phyloP scores from a whole-genome alignment of 2,888 invertebrate genomes.

The Mayetiola destructor region DNA sequence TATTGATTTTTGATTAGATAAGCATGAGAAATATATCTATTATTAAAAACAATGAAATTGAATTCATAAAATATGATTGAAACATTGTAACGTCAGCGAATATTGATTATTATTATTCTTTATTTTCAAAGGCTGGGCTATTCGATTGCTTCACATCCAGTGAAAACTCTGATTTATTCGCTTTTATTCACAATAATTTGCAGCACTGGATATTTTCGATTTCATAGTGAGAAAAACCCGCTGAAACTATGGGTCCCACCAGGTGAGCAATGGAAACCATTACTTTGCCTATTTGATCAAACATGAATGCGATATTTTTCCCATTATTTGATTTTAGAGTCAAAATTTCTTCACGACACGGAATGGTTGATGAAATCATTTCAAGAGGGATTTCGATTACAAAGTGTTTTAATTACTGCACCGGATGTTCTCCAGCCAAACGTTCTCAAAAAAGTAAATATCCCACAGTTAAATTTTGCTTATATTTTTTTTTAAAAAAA shows the following conservation, averaged over 20 bases:
- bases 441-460: conserved; percentile 37
- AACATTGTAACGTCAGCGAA: too few species aligned
- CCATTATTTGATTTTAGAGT: conserved; percentile 31
- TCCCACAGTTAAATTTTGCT: background rate
- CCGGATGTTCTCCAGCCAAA: conserved; percentile 50
- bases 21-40: too few species aligned
- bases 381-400: conserved; percentile 46
- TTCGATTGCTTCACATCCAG: conserved; percentile 44
- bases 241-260: conserved; percentile 52
- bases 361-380: conserved; percentile 57
- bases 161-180: conserved; percentile 43
- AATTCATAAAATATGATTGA: too few species aligned
- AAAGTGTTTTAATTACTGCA: conserved; percentile 47
- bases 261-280: conserved; percentile 14
- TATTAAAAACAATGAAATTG: too few species aligned
- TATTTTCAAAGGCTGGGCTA: conserved; percentile 42
- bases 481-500: too few species aligned
- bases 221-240: conserved; percentile 59
- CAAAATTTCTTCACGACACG: conserved; percentile 52
- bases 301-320: background rate
- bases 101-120: background rate
- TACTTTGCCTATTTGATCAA: background rate
- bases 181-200: conserved; percentile 43
- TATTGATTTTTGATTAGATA: too few species aligned
- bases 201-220: conserved; percentile 45